These are phyloP conservation scores for Eurois occulta DNA, from an alignment of 2,888 invertebrate genomes.

Conservation along the genomic window DNA sequence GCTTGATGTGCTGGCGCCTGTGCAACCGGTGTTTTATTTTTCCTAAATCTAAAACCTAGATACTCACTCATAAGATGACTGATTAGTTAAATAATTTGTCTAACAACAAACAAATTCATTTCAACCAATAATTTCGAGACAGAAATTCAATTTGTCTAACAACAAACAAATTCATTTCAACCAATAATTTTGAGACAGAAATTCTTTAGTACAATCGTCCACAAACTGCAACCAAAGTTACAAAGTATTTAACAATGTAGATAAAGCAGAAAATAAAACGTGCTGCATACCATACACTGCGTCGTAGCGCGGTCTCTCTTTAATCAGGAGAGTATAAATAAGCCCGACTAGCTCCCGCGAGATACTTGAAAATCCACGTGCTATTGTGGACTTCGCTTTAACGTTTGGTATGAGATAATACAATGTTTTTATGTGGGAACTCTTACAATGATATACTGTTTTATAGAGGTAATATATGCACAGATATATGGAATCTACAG, in stretches of 20 bases:
- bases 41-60: no score
- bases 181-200: not conserved
- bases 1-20: no score
- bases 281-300: slow-evolving; percentile 50
- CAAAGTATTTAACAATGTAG: slow-evolving; percentile 32
- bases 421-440: not conserved
- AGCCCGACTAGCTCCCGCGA: slow-evolving; percentile 49
- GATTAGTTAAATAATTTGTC: no score
- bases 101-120: no score
- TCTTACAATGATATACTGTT: not conserved
- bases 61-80: no score
- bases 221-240: not conserved
- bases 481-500: not conserved
- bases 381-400: slow-evolving; percentile 30
- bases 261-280: slow-evolving; percentile 46
- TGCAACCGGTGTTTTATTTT: no score
- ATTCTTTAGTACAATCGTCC: not conserved
- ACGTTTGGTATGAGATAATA: slow-evolving; percentile 14
- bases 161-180: not conserved
- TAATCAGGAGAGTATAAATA: slow-evolving; percentile 73
- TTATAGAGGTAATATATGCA: not conserved
- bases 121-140: no score
- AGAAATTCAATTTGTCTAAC: no score
- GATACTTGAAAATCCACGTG: slow-evolving; percentile 60
- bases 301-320: slow-evolving; percentile 44